Conservation (phyloP, 2,113 vertebrate species). For the Monopterus albus region DNA sequence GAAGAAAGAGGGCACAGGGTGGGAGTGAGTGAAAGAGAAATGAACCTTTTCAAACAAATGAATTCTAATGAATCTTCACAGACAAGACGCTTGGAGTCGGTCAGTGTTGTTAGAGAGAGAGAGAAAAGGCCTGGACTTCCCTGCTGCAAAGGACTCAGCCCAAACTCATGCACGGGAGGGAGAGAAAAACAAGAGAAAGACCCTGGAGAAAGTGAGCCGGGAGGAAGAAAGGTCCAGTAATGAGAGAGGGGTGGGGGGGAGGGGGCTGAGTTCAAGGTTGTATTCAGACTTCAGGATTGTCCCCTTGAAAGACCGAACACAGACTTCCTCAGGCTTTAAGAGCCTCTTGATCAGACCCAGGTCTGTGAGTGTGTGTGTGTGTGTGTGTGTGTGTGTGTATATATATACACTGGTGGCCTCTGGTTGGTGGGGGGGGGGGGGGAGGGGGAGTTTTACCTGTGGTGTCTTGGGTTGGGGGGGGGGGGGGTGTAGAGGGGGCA, state of each 20-base stretch:
- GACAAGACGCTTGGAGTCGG: constrained; percentile 56
- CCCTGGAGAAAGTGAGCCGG: constrained; percentile 65
- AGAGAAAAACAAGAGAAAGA: constrained; percentile 63
- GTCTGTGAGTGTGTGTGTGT: constrained; percentile 29
- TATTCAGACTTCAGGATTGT: constrained; percentile 75
- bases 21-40: constrained; percentile 41
- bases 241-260: constrained; percentile 61
- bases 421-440: constrained; percentile 43
- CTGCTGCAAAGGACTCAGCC: constrained; percentile 54
- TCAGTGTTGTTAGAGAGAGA: constrained; percentile 41
- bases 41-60: constrained; percentile 68
- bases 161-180: constrained; percentile 58
- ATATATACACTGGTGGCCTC: constrained; percentile 72
- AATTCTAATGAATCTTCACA: constrained; percentile 68
- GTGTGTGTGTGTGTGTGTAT: constrained; percentile 28
- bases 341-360: constrained; percentile 76
- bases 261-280: constrained; percentile 71
- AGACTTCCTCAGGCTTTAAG: constrained; percentile 79
- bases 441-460: no score
- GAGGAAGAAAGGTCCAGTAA: constrained; percentile 64
- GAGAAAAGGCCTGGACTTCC: constrained; percentile 54
- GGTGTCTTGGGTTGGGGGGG: constrained; percentile 65
- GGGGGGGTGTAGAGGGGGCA: constrained; percentile 30
- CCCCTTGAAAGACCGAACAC: constrained; percentile 70
- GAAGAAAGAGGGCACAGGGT: constrained; percentile 18